These are phyloP conservation scores for Dromius quadrimaculatus DNA, from an alignment of 2,888 invertebrate genomes.

Conservation along the genomic window DNA sequence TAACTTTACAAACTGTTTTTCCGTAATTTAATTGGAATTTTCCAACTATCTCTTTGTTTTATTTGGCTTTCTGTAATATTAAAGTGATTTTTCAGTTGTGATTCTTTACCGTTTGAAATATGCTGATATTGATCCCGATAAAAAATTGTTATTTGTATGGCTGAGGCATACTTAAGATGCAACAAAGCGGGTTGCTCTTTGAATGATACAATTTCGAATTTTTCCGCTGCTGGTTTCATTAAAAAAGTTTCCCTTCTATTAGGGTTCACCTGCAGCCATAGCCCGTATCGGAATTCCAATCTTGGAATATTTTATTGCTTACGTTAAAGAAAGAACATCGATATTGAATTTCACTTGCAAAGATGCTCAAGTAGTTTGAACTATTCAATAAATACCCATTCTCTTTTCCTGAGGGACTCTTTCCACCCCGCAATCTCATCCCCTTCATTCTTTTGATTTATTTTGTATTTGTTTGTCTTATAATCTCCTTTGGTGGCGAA, in stretches of 20 bases:
- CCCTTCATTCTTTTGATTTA: not conserved
- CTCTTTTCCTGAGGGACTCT: slow-evolving; percentile 17
- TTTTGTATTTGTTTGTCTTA: not conserved
- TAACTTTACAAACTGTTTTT: slow-evolving; percentile 33
- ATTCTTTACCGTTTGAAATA: not conserved
- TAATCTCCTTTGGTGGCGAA: too few species aligned
- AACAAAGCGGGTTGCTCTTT: slow-evolving; percentile 43
- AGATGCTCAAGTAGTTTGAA: slow-evolving; percentile 49
- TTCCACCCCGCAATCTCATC: slow-evolving; percentile 4
- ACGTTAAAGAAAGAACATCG: slow-evolving; percentile 47
- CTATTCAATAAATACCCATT: slow-evolving; percentile 48
- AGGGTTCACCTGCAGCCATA: slow-evolving; percentile 51
- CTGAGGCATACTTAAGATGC: slow-evolving; percentile 44
- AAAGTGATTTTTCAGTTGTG: not conserved
- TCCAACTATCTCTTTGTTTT: not conserved
- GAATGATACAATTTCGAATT: slow-evolving; percentile 52
- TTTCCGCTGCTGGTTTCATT: slow-evolving; percentile 49
- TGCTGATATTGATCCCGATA: slow-evolving; percentile 41
- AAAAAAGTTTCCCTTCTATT: slow-evolving; percentile 50
- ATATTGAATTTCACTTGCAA: slow-evolving; percentile 53
- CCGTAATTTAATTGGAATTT: slow-evolving; percentile 18
- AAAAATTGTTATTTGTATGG: slow-evolving; percentile 39
- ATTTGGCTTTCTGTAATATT: not conserved
- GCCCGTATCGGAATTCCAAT: slow-evolving; percentile 50
- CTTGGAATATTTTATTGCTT: slow-evolving; percentile 52